Evolutionary conservation across 2,888 invertebrate species (phyloP), one percentile per base, ranked within the genome.

Genomic region (Eledona agricola): DNA sequence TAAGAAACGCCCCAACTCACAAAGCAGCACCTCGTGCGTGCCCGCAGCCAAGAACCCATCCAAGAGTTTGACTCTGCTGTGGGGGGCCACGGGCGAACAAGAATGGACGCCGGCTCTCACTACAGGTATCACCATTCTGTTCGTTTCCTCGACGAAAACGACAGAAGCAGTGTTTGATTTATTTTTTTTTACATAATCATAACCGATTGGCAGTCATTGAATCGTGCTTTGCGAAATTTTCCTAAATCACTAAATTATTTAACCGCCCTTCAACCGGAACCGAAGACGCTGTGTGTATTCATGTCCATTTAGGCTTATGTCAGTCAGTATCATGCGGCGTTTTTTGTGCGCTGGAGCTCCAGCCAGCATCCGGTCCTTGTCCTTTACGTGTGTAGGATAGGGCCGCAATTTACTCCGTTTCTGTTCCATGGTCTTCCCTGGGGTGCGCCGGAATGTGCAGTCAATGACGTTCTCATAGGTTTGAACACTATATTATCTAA

Each of bases 21-120:
- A 77, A 31, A 77, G 74, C 52, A 67, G 77, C 32, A 77, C 75
- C 51, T 67, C 66, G 43, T 60, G 62, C 58, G 64, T 52, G 57
- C 70, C 58, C 19, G 37, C 65, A 5, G 59, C 69, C 6, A 75
- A 71, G 58, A 71, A 70, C 50, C 67, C 73, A 11, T 69, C 74
- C 3, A 82, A 80, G 66, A 81, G 79, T 64, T 79, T 89, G 35
- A 89, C 90, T 0, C 77, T 90, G 17, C 79, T 93, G 31, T 96
- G 96, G 95, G 96, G 96, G 12, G 93, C 93, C 2, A 96, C 96
- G 0, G 96, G 96, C 20, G 96, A 96, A 74, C 96, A 96, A 74
- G 95, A 96, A 74, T 96, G 96, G 96, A 95, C 95, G 1, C 95
- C 96, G 0, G 94, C 93, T 15, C 81, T 96, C 51, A 96, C 95